Evolutionary conservation across 2,113 vertebrate species (phyloP).

Genomic region (Hypomesus transpacificus): DNA sequence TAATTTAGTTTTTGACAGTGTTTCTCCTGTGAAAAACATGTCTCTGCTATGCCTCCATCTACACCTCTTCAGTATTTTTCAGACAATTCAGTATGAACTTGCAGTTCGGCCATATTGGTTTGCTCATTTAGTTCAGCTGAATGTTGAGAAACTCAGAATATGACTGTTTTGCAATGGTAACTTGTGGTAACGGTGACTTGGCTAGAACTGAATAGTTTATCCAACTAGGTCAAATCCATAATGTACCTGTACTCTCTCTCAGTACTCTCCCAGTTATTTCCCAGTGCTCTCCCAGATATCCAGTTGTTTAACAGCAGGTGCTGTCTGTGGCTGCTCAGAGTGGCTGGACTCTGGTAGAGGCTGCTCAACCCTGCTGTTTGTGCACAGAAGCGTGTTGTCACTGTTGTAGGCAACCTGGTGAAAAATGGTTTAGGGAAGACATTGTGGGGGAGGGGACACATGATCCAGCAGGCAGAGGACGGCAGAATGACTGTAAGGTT

Average conservation of each 20-base stretch:
- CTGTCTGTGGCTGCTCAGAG: neutral
- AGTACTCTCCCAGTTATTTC: too few species aligned
- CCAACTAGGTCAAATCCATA: too few species aligned
- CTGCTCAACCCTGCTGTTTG: neutral
- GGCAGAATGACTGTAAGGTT: neutral
- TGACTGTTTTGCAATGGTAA: neutral
- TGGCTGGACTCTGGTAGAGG: neutral
- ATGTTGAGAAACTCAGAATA: neutral
- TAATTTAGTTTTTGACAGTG: neutral
- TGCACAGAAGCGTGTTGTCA: neutral
- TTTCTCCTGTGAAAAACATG: neutral
- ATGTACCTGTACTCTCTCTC: too few species aligned
- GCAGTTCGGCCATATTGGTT: neutral
- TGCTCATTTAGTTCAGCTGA: neutral
- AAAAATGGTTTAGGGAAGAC: slow-evolving; percentile 1
- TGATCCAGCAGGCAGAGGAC: neutral
- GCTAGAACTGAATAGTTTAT: too few species aligned
- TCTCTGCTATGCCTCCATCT: neutral
- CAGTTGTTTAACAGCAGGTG: neutral
- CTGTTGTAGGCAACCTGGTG: slow-evolving; percentile 10
- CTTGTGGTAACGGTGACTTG: too few species aligned
- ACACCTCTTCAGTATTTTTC: neutral
- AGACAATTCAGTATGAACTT: neutral
- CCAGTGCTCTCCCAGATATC: neutral
- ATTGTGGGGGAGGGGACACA: neutral